A percentile compares a stretch with the other conserved stretches of the same genome.
Evolutionary conservation across 2,888 invertebrate species (phyloP).

Genomic region (Cenopis cana): DNA sequence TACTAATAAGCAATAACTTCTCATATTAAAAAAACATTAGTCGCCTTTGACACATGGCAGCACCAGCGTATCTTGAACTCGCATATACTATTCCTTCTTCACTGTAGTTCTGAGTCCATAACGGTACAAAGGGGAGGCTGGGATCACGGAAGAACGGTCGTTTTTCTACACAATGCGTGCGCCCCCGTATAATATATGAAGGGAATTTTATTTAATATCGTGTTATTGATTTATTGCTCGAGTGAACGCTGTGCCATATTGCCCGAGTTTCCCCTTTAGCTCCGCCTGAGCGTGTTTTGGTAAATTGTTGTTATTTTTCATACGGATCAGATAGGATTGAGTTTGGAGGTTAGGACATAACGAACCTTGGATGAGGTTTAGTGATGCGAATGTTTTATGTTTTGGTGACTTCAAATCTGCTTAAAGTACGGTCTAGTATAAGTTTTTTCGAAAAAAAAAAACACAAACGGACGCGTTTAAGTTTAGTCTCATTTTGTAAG

Average conservation of each 20-base stretch:
- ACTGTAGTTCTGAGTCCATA: slow-evolving; percentile 45
- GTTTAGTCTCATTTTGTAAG: no score
- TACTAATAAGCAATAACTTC: slow-evolving; percentile 73
- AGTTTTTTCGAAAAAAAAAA: no score
- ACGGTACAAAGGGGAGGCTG: slow-evolving; percentile 47
- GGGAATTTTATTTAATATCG: slow-evolving; percentile 80
- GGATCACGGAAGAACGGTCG: slow-evolving; percentile 59
- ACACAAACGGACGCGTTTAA: no score
- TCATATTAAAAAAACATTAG: slow-evolving; percentile 74
- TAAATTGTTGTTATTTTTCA: slow-evolving; percentile 45
- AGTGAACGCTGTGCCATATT: slow-evolving; percentile 59
- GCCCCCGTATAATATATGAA: slow-evolving; percentile 69
- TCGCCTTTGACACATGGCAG: slow-evolving; percentile 64
- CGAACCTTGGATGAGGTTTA: background rate
- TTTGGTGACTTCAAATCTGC: background rate
- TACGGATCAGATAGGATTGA: slow-evolving; percentile 35
- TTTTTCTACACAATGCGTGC: slow-evolving; percentile 64
- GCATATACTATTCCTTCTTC: slow-evolving; percentile 33
- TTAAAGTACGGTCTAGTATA: no score
- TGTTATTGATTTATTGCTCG: slow-evolving; percentile 77
- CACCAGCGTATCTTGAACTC: slow-evolving; percentile 56
- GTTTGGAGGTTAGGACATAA: background rate
- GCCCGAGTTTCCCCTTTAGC: slow-evolving; percentile 59
- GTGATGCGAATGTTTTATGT: background rate
- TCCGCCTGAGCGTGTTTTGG: slow-evolving; percentile 44